Evolutionary conservation across 2,888 invertebrate species (phyloP).

Genomic region (Antheraea yamamai): DNA sequence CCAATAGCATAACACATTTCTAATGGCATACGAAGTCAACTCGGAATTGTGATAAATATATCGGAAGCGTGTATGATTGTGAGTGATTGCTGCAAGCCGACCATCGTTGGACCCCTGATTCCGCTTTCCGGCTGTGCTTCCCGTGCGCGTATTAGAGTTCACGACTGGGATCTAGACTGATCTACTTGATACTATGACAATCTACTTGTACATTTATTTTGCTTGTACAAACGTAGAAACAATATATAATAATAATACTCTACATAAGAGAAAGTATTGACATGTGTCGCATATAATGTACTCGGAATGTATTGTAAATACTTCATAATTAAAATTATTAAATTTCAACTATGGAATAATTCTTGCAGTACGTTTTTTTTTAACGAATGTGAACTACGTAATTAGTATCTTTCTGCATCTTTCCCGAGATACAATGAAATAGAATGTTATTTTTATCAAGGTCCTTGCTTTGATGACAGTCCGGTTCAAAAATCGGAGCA

Average conservation of each 20-base stretch:
- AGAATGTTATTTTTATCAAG: no score
- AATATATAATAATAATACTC: background rate
- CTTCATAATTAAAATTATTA: background rate
- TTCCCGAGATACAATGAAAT: no score
- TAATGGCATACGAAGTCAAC: background rate
- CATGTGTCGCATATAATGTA: background rate
- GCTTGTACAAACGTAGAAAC: background rate
- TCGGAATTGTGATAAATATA: background rate
- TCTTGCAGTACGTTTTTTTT: background rate
- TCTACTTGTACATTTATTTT: background rate
- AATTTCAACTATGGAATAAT: background rate
- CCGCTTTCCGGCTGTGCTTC: background rate
- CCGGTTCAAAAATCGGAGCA: background rate
- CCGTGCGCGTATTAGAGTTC: background rate
- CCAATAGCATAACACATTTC: background rate
- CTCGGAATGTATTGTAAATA: background rate
- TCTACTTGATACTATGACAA: no score
- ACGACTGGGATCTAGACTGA: background rate
- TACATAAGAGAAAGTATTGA: background rate
- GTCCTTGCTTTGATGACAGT: background rate
- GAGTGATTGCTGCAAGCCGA: constrained; percentile 3
- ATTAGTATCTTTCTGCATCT: background rate
- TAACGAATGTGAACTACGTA: background rate
- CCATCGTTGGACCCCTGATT: background rate
- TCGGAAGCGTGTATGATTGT: constrained; percentile 4